Base-by-base conservation (phyloP, 2,113 vertebrate genomes). In the Eleginops maclovinus region DNA sequence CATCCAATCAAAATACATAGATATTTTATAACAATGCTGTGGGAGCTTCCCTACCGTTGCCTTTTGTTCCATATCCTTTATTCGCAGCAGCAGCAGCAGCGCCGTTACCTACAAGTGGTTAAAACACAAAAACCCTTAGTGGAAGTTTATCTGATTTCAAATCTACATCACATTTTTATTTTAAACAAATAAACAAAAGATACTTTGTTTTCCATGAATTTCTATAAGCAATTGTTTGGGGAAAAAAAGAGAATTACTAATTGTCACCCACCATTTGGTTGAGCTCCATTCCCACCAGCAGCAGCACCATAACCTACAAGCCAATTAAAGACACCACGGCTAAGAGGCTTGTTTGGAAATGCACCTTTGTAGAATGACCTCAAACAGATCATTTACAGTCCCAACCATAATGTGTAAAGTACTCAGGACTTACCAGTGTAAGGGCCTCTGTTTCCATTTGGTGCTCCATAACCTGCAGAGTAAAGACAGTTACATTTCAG, bases 31-130 rank as follows among this genome's bases (percentile, higher is more conserved):
- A 60, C 7, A 69, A 43, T 46, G 19, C n/a, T 50, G 13, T 16
- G 51, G 9, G 19, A 56, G 5, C 17, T 36, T 4, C 1, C 21
- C 2, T 76, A 88, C 85, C 81, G 3, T 88, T 84, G 36, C 86
- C 87, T 77, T 89, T 86, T 28, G 58, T 83, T 65, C 47, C 76
- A 28, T 11, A 21, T 75, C 83, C 88, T 36, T 62, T 81, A 19
- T 59, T 47, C 47, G 19, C 51, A 63, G 43, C 71, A 31, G 56
- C 59, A 80, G 76, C 67, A 31, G 56, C 59, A 80, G 76, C 67
- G 9, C 46, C 46, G 7, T 87, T 72, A 58, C 86, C 86, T 87
- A 4, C 44, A 82, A 46, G 58, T 0, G 63, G 14, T 49, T 14
- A 62, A 4, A 70, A 47, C 28, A 56, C 31, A 70, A 31, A 63